phyloP scores from a whole-genome alignment of 2,888 invertebrate genomes.

The Chaetogeoica ovagalla region DNA sequence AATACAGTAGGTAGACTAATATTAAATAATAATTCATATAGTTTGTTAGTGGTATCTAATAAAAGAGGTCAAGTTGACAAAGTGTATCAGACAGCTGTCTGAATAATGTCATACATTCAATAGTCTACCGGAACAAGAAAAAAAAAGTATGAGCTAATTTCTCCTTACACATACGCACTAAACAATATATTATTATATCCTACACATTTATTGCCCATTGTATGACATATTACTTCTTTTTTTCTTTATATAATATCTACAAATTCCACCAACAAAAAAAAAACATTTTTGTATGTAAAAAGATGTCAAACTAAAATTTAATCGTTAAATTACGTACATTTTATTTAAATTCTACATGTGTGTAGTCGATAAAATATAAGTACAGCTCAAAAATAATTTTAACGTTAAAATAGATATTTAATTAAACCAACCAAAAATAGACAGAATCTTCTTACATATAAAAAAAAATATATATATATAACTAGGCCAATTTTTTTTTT shows the following conservation, averaged over 20 bases:
- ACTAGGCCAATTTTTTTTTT: slow-evolving; percentile 43
- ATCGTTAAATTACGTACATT: neutral
- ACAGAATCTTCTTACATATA: slow-evolving; percentile 16
- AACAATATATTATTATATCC: slow-evolving; percentile 48
- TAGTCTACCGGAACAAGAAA: slow-evolving; percentile 52
- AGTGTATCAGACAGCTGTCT: slow-evolving; percentile 53
- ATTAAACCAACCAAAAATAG: slow-evolving; percentile 19
- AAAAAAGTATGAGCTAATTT: slow-evolving; percentile 49
- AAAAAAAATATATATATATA: neutral
- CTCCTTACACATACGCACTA: slow-evolving; percentile 40
- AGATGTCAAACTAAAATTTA: neutral
- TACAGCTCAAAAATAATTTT: neutral
- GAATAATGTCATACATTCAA: slow-evolving; percentile 50
- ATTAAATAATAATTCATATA: slow-evolving; percentile 50
- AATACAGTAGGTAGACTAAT: slow-evolving; percentile 38
- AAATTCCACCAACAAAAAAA: slow-evolving; percentile 23
- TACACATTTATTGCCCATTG: slow-evolving; percentile 48
- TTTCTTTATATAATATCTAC: slow-evolving; percentile 1
- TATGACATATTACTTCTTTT: slow-evolving; percentile 42
- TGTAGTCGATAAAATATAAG: neutral
- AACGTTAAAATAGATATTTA: slow-evolving; percentile 25
- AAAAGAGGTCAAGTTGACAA: slow-evolving; percentile 52
- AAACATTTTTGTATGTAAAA: neutral
- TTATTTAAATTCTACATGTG: neutral
- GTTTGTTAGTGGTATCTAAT: slow-evolving; percentile 41